A percentile compares a stretch with the other conserved stretches of the same genome.
Evolutionary conservation across 2,113 vertebrate genomes (phyloP).

Genomic region (Galemys pyrenaicus): DNA sequence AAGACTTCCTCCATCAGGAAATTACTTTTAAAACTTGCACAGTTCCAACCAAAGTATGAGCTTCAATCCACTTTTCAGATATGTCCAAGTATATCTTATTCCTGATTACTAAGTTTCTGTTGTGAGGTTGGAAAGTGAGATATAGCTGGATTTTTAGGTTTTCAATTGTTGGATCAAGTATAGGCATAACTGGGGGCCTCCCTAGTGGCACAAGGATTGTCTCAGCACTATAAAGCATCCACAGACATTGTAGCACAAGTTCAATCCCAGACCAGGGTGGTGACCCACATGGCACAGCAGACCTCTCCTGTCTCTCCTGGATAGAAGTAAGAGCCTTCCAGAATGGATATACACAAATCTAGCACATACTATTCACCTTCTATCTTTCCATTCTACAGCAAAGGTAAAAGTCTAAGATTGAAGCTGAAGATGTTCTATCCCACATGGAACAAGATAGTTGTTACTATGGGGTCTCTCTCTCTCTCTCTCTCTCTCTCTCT

Average conservation of each 20-base stretch:
- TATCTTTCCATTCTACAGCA: background rate
- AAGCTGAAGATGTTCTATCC: background rate
- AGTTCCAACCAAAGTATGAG: background rate
- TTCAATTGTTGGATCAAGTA: too few relatives aligned
- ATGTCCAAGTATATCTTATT: background rate
- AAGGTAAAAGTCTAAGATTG: background rate
- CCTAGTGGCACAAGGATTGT: too few relatives aligned
- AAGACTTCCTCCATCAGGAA: background rate
- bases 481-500: too few relatives aligned
- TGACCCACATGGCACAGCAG: too few relatives aligned
- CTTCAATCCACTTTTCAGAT: background rate
- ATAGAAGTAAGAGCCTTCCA: background rate
- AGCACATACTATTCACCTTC: rapidly evolving
- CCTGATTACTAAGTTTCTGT: background rate
- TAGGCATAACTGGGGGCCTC: too few relatives aligned
- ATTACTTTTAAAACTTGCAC: background rate
- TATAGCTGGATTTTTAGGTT: too few relatives aligned
- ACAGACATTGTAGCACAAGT: too few relatives aligned
- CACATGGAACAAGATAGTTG: background rate
- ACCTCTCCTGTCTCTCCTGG: too few relatives aligned
- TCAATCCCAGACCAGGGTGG: too few relatives aligned
- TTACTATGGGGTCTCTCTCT: background rate
- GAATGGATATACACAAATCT: background rate
- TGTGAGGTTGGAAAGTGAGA: background rate
- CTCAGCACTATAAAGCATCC: too few relatives aligned